Evolutionary conservation across 2,797 vertebrate genomes (phyloP), one percentile per base, ranked within the genome.

Genomic region (Morelia viridis): DNA sequence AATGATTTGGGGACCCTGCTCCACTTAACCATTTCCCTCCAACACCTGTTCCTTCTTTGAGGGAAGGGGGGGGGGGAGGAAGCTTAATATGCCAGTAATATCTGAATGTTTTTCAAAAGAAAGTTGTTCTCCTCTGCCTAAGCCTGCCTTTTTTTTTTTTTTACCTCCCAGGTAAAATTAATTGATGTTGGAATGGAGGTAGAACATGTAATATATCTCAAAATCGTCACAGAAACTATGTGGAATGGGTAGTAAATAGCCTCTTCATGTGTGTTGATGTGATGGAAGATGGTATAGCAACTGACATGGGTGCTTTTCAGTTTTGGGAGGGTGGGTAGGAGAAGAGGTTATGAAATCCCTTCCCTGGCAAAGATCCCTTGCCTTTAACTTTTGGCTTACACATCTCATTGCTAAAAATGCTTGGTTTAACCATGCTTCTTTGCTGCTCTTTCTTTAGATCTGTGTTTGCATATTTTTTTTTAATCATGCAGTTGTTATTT

Each of bases 101-200:
- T 95, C 94, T 93, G 93, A 94, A 94, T 96, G 93, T 88, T 56
- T 31, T 53, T 53, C 22, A 9, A 61, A 94, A 85, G 91, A 97
- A 97, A 98, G 97, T 97, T 98, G 91, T 96, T 95, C 90, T 84
- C 64, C 56, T 94, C 92, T 96, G 86, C 56, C 53, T 88, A 84
- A 0, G 4, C 94, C 91, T 31, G 84, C 91, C 93, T 85, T 90
- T 94, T 93, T 13, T 93, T 93, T 96, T 95, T 95, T 89, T 97
- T 97, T 96, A 95, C 94, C 97, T 96, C 97, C 96, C 94, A 97
- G 97, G 96, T 96, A 96, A 92, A 85, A 95, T 46, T 91, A 91
- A 94, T 94, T 64, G 90, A 91, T 96, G 89, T 94, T 62, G 41
- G 85, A 92, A 85, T 31, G 85, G 90, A 10, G 35, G 94, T 7